Percentiles rank a stretch among this genome's conserved stretches.
These are phyloP conservation scores for Sturnira hondurensis DNA, from an alignment of 2,113 vertebrate species.

Conservation along the genomic window DNA sequence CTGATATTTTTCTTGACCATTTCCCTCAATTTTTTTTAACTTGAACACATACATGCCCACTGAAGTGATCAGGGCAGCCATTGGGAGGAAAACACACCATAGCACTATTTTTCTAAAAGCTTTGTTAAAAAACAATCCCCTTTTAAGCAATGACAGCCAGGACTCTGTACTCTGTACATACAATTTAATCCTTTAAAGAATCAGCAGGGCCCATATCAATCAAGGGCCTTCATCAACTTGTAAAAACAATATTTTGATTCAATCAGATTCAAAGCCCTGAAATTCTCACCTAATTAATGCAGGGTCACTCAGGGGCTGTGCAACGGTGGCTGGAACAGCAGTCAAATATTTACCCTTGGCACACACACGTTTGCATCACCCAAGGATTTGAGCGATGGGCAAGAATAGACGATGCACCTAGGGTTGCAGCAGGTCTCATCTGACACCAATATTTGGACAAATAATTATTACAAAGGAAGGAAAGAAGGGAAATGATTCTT, in stretches of 20 bases:
- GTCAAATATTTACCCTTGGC: constrained; percentile 87
- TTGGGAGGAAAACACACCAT: constrained; percentile 65
- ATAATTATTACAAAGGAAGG: constrained; percentile 71
- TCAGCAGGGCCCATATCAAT: constrained; percentile 95
- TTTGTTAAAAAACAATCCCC: constrained; percentile 78
- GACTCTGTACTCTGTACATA: constrained; percentile 94
- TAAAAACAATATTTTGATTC: constrained; percentile 99
- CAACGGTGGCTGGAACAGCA: constrained; percentile 74
- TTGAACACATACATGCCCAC: neutral
- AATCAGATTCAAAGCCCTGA: constrained; percentile 89
- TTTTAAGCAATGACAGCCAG: constrained; percentile 78
- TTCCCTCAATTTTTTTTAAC: neutral
- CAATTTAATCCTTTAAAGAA: constrained; percentile 99
- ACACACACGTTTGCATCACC: constrained; percentile 69
- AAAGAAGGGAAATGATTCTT: constrained; percentile 54
- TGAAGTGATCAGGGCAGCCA: constrained; percentile 41
- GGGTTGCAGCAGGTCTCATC: constrained; percentile 71
- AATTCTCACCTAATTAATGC: constrained; percentile 86
- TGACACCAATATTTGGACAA: constrained; percentile 71
- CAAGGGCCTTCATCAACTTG: constrained; percentile 98
- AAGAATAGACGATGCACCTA: constrained; percentile 77
- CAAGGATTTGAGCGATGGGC: constrained; percentile 70
- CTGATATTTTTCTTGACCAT: constrained; percentile 14
- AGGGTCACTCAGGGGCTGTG: constrained; percentile 82
- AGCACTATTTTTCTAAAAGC: constrained; percentile 8